phyloP scores from a whole-genome alignment of 2,888 invertebrate genomes.

The Phyllotreta cruciferae region DNA sequence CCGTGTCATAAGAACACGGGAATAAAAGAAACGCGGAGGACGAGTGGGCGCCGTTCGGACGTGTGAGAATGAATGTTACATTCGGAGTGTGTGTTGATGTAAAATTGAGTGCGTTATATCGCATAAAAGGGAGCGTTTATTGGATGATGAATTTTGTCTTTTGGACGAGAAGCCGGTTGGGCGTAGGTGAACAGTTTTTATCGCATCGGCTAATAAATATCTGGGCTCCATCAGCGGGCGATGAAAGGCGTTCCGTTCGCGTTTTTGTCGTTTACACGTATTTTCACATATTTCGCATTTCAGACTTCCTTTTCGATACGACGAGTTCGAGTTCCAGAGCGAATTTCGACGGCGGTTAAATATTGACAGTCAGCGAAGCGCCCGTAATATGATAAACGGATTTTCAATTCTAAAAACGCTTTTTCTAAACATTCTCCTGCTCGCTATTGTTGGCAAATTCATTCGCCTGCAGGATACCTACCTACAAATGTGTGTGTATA shows the following conservation, averaged over 20 bases:
- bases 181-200: too few species aligned
- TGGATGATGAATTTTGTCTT: too few species aligned
- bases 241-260: conserved; percentile 13
- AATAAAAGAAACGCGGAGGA: conserved; percentile 22
- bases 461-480: too few species aligned
- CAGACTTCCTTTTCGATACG: neutral
- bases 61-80: conserved; percentile 13
- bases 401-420: conserved; percentile 13
- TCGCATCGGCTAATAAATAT: too few species aligned
- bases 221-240: neutral
- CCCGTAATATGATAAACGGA: conserved; percentile 9
- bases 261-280: conserved; percentile 8
- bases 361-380: conserved; percentile 25
- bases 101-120: too few species aligned
- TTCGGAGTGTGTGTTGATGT: too few species aligned
- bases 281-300: conserved; percentile 19
- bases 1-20: conserved; percentile 19
- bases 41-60: conserved; percentile 12
- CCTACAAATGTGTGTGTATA: too few species aligned
- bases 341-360: conserved; percentile 27
- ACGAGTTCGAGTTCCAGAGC: neutral
- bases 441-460: too few species aligned
- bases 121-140: too few species aligned
- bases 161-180: too few species aligned
- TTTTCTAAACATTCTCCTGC: neutral